Conservation (phyloP, 2,113 vertebrate species). For the Panthera tigris region DNA sequence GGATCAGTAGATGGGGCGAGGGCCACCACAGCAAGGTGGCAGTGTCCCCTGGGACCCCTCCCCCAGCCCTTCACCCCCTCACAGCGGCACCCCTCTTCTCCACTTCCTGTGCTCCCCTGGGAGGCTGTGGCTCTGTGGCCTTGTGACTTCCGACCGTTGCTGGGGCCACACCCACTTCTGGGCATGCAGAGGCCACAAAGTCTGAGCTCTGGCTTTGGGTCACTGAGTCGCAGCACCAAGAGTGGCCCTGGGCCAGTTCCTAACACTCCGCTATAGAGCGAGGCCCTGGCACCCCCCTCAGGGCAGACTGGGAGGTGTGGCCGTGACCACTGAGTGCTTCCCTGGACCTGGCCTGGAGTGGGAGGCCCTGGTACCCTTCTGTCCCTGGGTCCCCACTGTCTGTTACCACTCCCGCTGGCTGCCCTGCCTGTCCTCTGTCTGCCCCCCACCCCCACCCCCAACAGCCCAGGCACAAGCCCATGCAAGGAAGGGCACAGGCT, state of each 20-base stretch:
- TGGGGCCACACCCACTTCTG: background rate
- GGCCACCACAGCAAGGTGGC: background rate
- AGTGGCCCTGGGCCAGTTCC: background rate
- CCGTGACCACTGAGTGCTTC: background rate
- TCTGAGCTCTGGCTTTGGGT: background rate
- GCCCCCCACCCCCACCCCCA: background rate
- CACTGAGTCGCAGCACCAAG: background rate
- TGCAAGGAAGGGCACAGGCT: no score
- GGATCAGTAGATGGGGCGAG: no score
- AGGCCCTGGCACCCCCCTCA: background rate
- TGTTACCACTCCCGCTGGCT: background rate
- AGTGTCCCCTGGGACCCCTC: background rate
- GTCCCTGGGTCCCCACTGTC: background rate
- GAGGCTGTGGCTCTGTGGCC: background rate
- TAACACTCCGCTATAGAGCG: background rate
- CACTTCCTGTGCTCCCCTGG: background rate
- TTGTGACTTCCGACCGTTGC: background rate
- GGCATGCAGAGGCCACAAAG: background rate
- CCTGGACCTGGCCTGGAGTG: background rate
- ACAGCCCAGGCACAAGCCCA: background rate
- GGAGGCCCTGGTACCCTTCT: background rate
- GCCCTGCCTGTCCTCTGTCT: background rate
- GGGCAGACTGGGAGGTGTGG: no score
- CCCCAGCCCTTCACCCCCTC: background rate
- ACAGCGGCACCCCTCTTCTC: no score